Percentiles rank a stretch among this genome's conserved stretches.
Conservation (phyloP, 2,888 invertebrate species). For the Operophtera brumata region DNA sequence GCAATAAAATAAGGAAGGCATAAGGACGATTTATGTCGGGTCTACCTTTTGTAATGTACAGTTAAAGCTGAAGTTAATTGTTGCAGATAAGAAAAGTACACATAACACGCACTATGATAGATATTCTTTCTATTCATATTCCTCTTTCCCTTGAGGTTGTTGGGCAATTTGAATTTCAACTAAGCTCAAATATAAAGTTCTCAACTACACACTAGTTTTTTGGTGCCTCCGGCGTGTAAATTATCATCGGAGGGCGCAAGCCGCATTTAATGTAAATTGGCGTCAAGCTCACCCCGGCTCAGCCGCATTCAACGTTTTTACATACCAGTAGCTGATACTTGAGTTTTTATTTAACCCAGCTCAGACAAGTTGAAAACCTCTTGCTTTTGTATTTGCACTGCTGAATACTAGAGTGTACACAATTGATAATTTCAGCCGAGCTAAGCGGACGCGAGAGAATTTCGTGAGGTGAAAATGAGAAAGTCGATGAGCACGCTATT, state of each 20-base stretch:
- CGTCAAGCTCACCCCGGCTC: slow-evolving; percentile 54
- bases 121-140: slow-evolving; percentile 14
- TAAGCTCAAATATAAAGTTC: slow-evolving; percentile 40
- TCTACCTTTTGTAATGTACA: no score
- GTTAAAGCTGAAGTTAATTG: no score
- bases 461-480: slow-evolving; percentile 56
- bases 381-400: slow-evolving; percentile 64
- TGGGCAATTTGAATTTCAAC: slow-evolving; percentile 36
- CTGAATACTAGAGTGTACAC: slow-evolving; percentile 61
- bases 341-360: slow-evolving; percentile 66
- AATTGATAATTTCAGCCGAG: slow-evolving; percentile 59
- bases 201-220: slow-evolving; percentile 48
- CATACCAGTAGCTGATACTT: slow-evolving; percentile 73
- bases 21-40: no score
- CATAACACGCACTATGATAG: no score
- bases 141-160: slow-evolving; percentile 21
- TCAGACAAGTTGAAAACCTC: slow-evolving; percentile 60
- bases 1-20: no score
- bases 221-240: slow-evolving; percentile 55
- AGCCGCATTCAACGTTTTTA: slow-evolving; percentile 68
- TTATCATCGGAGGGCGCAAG: slow-evolving; percentile 65
- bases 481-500: slow-evolving; percentile 44
- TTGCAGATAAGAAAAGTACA: no score
- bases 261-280: slow-evolving; percentile 78
- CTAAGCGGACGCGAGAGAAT: slow-evolving; percentile 49